These are phyloP conservation scores for Dicycla oo DNA, from an alignment of 2,888 invertebrate genomes.

Conservation along the genomic window DNA sequence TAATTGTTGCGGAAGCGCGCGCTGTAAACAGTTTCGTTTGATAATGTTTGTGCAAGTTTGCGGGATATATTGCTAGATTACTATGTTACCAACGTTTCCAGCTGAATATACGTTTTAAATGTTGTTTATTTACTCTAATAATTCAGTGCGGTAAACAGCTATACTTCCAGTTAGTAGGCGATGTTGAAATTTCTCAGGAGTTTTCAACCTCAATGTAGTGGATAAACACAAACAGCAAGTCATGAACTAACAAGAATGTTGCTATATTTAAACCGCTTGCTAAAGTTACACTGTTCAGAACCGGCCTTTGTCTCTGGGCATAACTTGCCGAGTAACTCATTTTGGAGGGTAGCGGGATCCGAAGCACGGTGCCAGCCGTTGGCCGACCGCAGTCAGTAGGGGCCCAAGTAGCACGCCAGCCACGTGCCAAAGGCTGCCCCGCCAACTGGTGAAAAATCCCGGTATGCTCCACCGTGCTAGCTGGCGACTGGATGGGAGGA, in stretches of 20 bases:
- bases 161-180: not conserved
- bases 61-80: constrained; percentile 49
- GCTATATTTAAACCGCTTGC: not conserved
- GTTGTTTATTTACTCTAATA: constrained; percentile 47
- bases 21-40: constrained; percentile 59
- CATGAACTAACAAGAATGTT: not conserved
- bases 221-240: constrained; percentile 19
- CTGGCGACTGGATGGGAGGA: too few species aligned
- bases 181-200: not conserved
- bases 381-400: too few species aligned
- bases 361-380: too few species aligned
- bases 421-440: too few species aligned
- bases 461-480: too few species aligned
- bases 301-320: too few species aligned
- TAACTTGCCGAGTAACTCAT: too few species aligned
- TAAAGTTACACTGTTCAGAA: too few species aligned
- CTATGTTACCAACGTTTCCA: constrained; percentile 49
- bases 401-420: too few species aligned
- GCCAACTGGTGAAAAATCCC: too few species aligned
- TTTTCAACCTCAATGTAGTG: not conserved
- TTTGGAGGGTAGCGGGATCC: too few species aligned
- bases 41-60: constrained; percentile 59
- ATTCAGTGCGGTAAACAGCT: constrained; percentile 43
- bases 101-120: constrained; percentile 53
- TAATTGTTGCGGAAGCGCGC: constrained; percentile 61